These are phyloP conservation scores for Spea hammondii DNA, from an alignment of 2,797 vertebrate species.

Conservation along the genomic window DNA sequence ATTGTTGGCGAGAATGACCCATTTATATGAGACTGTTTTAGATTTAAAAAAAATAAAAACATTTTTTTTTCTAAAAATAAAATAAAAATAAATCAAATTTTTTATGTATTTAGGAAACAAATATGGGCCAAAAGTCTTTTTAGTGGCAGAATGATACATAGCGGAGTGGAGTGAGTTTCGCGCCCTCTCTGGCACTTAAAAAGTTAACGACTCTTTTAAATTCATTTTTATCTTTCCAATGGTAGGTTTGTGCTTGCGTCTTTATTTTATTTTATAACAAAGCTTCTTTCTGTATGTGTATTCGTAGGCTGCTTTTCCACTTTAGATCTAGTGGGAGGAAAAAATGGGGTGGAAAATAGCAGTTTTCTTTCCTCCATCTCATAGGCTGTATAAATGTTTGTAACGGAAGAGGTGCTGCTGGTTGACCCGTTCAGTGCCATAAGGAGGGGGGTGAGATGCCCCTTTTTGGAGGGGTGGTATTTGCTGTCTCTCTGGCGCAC, in stretches of 20 bases:
- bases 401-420: conserved; percentile 62
- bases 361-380: conserved; percentile 39
- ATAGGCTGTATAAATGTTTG: conserved; percentile 38
- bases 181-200: background rate
- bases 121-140: too few species aligned
- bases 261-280: background rate
- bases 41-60: too few species aligned
- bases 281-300: conserved; percentile 15
- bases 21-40: too few species aligned
- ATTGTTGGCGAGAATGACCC: too few species aligned
- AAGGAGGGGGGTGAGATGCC: background rate
- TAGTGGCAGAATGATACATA: too few species aligned
- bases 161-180: too few species aligned
- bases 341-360: conserved; percentile 28
- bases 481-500: background rate
- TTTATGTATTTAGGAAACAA: too few species aligned
- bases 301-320: conserved; percentile 20
- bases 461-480: background rate
- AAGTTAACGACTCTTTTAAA: background rate
- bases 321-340: conserved; percentile 13
- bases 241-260: too few species aligned
- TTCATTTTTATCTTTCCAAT: too few species aligned
- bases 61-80: too few species aligned
- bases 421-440: conserved; percentile 7
- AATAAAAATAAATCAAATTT: too few species aligned